Percentiles rank a stretch among this genome's conserved stretches.
Conservation (phyloP, 35 echinoderm and acorn worm genomes). For the Diadema setosum region DNA sequence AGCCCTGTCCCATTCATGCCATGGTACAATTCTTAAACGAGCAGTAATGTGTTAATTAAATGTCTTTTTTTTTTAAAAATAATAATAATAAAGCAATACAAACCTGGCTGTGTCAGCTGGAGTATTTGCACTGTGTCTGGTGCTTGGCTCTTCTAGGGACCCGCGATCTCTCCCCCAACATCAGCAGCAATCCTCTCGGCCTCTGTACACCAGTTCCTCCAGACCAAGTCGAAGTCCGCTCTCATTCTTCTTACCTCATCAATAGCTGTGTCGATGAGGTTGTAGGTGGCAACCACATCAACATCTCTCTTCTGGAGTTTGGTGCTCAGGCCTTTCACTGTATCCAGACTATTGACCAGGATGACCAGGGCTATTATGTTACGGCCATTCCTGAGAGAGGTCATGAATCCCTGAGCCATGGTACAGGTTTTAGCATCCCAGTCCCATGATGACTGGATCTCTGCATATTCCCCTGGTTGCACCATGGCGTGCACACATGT, state of each 20-base stretch:
- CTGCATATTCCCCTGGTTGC: not conserved
- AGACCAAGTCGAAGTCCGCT: not conserved
- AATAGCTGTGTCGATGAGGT: not conserved
- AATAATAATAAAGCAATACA: no score
- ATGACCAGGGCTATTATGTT: not conserved
- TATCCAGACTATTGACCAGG: not conserved
- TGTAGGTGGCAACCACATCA: not conserved
- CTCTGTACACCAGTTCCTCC: not conserved
- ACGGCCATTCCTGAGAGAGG: not conserved
- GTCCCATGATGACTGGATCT: not conserved
- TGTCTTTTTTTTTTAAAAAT: no score
- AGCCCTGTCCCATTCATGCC: no score
- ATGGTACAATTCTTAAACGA: no score
- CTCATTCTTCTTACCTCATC: not conserved
- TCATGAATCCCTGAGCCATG: not conserved
- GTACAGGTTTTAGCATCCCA: constrained; percentile 1
- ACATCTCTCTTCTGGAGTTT: constrained; percentile 9
- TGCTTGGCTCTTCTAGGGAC: not conserved
- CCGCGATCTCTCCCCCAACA: not conserved
- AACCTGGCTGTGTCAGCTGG: not conserved
- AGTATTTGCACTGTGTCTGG: not conserved
- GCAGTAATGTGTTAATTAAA: no score
- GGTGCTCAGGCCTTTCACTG: not conserved
- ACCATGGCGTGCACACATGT: constrained; percentile 4
- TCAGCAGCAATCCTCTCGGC: not conserved